Conservation (phyloP, 2,113 vertebrate genomes). For the Bettongia penicillata region DNA sequence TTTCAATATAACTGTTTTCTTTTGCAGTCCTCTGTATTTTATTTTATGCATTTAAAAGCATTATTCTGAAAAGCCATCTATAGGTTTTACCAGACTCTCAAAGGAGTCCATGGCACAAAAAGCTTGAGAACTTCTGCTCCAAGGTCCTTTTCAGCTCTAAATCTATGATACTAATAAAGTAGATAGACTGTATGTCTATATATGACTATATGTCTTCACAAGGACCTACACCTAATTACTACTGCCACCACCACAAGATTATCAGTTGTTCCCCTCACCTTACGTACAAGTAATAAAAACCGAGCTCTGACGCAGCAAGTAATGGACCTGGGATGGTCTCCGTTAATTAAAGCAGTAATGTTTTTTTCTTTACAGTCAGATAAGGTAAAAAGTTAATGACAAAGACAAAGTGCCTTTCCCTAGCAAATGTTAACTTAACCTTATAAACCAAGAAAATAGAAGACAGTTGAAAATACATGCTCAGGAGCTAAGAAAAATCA, state of each 20-base stretch:
- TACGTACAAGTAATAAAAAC: neutral
- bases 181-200: neutral
- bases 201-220: neutral
- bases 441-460: neutral
- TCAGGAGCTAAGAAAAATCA: neutral
- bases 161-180: neutral
- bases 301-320: neutral
- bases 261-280: neutral
- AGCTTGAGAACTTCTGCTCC: neutral
- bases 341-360: neutral
- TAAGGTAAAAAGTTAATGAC: neutral
- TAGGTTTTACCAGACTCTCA: neutral
- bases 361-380: neutral
- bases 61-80: neutral
- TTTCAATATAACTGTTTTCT: neutral
- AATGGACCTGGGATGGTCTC: neutral
- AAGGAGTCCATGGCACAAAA: neutral
- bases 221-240: neutral
- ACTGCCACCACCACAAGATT: neutral
- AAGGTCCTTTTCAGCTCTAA: neutral
- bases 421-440: fast-evolving
- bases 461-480: neutral
- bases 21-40: neutral
- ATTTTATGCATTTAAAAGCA: neutral
- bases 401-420: neutral